Base-by-base conservation (phyloP, 2,113 vertebrate genomes). In the Phodopus roborovskii region DNA sequence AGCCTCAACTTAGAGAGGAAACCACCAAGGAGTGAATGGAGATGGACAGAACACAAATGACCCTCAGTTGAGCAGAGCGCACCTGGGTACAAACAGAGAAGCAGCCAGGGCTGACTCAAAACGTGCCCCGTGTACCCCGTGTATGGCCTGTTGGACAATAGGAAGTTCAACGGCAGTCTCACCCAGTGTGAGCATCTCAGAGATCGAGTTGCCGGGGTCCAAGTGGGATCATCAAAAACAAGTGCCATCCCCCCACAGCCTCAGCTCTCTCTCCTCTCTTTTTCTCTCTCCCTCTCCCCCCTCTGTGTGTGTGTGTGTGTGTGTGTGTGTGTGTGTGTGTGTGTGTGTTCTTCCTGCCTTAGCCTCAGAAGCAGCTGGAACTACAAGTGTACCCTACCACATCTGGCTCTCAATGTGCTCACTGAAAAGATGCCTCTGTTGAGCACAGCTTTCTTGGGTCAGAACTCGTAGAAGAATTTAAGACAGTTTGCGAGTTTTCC, bases 241-340 rank as follows among this genome's bases (percentile, higher is more conserved):
- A 56, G 1, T 0, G 20, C 7, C 1, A 19, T 5, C 28, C 20
- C 28, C 20, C 10, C 3, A 33, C 39, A 22, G 11, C n/a, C 30
- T 45, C 45, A 45, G 45, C 45, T 45, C 45, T 26, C 82, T 15
- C 36, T 11, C 12, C 33, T 19, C 28, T 50, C 48, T 50, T 50
- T 9, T 50, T 50, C 48, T 50, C 48, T 50, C 48, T 50, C 48
- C 48, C 48, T 50, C 48, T 50, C 48, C 48, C 48, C 48, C 48
- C 48, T 9, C 48, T 50, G 5, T 64, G 24, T 28, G 62, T 64
- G 24, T 64, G 58, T 58, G 58, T 58, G 10, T 58, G 58, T 58
- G 56, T 22, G 3, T 0, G 1, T 26, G 0, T 22, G 2, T 48
- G 26, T 73, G 28, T 84, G 39, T 85, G 30, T 42, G 5, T 79